Evolutionary conservation across 2,113 vertebrate genomes (phyloP).

Genomic region (Ailuropoda melanoleuca): DNA sequence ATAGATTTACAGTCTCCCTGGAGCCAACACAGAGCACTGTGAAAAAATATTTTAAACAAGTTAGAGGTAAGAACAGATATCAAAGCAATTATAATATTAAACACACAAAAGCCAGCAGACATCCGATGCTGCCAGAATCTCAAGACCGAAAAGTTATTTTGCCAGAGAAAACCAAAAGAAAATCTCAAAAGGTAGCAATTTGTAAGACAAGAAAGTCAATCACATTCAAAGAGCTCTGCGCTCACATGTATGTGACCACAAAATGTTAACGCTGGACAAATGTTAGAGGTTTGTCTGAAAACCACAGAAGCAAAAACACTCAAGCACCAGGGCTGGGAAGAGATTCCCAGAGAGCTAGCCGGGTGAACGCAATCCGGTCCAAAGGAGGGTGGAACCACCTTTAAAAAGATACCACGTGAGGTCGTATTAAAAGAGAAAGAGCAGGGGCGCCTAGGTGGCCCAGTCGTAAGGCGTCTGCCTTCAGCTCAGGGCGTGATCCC

Average conservation of each 20-base stretch:
- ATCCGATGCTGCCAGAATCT: slow-evolving; percentile 58
- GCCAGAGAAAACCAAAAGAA: slow-evolving; percentile 66
- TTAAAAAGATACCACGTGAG: not conserved
- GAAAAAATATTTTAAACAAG: slow-evolving; percentile 70
- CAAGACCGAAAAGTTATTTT: not conserved
- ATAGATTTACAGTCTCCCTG: slow-evolving; percentile 70
- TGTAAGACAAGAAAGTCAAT: slow-evolving; percentile 64
- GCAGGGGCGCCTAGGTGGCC: too few relatives aligned
- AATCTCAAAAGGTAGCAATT: slow-evolving; percentile 70
- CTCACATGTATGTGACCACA: slow-evolving; percentile 32
- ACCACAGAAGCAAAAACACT: slow-evolving; percentile 1
- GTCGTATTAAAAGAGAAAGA: not conserved
- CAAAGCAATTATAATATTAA: slow-evolving; percentile 77
- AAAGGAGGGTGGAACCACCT: not conserved
- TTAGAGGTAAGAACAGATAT: slow-evolving; percentile 74
- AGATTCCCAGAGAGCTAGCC: not conserved
- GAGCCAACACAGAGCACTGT: slow-evolving; percentile 64
- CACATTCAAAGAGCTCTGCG: slow-evolving; percentile 35
- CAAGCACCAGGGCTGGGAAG: not conserved
- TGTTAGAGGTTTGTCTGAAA: not conserved
- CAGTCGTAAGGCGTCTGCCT: too few relatives aligned
- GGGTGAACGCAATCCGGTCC: not conserved
- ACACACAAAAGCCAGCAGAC: slow-evolving; percentile 69
- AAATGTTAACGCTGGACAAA: slow-evolving; percentile 42
- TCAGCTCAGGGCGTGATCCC: too few relatives aligned